Evolutionary conservation across 2,113 vertebrate genomes (phyloP).

Genomic region (Nansenia antarctica): DNA sequence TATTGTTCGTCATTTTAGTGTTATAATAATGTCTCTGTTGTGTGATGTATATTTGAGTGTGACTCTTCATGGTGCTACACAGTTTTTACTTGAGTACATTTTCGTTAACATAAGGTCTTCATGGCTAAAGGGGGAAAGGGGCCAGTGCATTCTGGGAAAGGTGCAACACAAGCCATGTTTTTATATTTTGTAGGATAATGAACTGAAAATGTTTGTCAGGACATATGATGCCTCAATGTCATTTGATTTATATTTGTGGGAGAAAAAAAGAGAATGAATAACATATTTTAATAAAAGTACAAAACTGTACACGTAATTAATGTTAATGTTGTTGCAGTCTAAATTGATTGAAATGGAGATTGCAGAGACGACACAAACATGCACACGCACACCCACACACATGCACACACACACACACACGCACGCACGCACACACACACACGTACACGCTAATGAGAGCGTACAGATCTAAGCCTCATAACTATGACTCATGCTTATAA

Average conservation of each 20-base stretch:
- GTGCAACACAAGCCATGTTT: conserved; percentile 58
- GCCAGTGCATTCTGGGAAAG: conserved; percentile 49
- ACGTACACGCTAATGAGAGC: too few relatives aligned
- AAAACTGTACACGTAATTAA: conserved; percentile 56
- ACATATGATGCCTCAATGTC: conserved; percentile 45
- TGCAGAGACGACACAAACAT: not conserved
- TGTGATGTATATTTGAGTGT: conserved; percentile 59
- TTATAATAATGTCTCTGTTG: conserved; percentile 44
- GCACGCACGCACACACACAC: too few relatives aligned
- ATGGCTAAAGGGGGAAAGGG: conserved; percentile 46
- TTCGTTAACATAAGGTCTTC: conserved; percentile 34
- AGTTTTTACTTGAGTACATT: conserved; percentile 54
- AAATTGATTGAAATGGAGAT: not conserved
- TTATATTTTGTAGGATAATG: conserved; percentile 44
- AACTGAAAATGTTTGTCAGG: conserved; percentile 41
- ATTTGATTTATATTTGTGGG: conserved; percentile 53
- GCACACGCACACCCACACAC: conserved; percentile 23
- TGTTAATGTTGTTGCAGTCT: conserved; percentile 18
- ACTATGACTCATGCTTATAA: not conserved
- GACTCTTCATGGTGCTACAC: conserved; percentile 69
- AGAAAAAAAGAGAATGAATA: conserved; percentile 48
- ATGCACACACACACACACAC: conserved; percentile 9
- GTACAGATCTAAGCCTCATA: too few relatives aligned
- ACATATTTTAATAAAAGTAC: conserved; percentile 68
- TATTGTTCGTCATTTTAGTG: conserved; percentile 40